Evolutionary conservation across 2,888 invertebrate genomes (phyloP), one percentile per base, ranked within the genome.

Genomic region (Aspidiotus destructor): DNA sequence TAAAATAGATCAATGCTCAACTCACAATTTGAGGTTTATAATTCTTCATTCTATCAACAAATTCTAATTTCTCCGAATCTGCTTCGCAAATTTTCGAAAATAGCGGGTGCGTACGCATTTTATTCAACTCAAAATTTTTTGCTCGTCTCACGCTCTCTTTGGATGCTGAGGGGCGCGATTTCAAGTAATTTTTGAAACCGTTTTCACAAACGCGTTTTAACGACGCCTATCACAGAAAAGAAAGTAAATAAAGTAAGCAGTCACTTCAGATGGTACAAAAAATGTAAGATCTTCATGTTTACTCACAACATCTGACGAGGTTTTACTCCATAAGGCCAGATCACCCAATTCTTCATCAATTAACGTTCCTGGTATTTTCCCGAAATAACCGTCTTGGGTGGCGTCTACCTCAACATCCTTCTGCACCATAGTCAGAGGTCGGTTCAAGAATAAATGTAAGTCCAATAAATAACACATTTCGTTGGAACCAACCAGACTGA

Each of bases 381-480:
- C 99, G 76, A 89, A 83, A 60, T 85, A 81, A 7, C 84, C 85
- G 74, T 85, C 83, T 40, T n/a, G 60, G n/a, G 65, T 58, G 44
- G 81, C 80, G 69, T 83, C 81, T 7, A 78, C 73, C 67, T 75
- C 75, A 57, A 76, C 75, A 52, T 79, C 77, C 13, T 81, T 77
- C 0, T 78, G 75, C 15, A 79, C 75, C 48, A 87, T 78, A 11
- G 83, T 81, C 1, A 96, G 80, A 0, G 88, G 83, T 64, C 85
- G 81, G 52, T 92, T 94, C 63, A 99, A 82, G 78, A 99, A 99
- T 72, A 99, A 81, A 76, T 95, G 92, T 62, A 99, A 81, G 79
- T 99, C 98, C n/a, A 97, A 77, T 8, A 99, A 79, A 77, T 93
- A 94, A 0, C 98, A 87, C 60, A 91, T 81, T 78, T 99, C 99